Evolutionary conservation across 2,797 vertebrate genomes (phyloP).

Genomic region (Pogoniulus pusillus): DNA sequence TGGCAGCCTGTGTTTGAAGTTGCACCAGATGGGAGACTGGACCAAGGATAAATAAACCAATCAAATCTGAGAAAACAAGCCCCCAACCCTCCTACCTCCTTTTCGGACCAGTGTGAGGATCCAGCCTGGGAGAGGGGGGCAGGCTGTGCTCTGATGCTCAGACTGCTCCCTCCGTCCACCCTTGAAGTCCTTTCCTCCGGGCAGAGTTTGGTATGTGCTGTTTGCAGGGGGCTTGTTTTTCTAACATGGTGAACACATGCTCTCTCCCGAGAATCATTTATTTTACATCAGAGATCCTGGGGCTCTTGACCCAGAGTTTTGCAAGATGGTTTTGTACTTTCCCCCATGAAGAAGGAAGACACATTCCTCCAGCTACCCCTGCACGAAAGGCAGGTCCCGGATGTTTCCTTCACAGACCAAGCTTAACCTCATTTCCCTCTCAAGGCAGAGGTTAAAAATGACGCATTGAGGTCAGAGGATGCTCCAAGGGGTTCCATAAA

Average conservation of each 20-base stretch:
- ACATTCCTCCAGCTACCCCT: conserved; percentile 41
- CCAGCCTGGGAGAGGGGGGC: background rate
- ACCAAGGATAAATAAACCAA: conserved; percentile 88
- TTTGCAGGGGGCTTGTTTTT: conserved; percentile 84
- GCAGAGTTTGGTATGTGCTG: conserved; percentile 66
- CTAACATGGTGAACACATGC: conserved; percentile 98
- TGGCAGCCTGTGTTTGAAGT: conserved; percentile 72
- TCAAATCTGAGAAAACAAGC: conserved; percentile 92
- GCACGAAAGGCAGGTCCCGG: conserved; percentile 22
- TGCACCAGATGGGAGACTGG: conserved; percentile 78
- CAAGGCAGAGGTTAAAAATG: conserved; percentile 16
- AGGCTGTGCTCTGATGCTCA: conserved; percentile 54
- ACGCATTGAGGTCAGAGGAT: background rate
- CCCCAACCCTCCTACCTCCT: conserved; percentile 64
- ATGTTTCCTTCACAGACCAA: background rate
- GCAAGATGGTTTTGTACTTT: conserved; percentile 69
- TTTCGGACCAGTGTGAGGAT: conserved; percentile 70
- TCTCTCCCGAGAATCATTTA: conserved; percentile 85
- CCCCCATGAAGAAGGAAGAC: conserved; percentile 53
- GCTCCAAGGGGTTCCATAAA: background rate
- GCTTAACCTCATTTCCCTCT: conserved; percentile 14
- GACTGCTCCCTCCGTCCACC: conserved; percentile 51
- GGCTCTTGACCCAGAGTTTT: conserved; percentile 62
- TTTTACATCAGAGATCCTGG: conserved; percentile 87
- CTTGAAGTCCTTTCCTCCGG: conserved; percentile 65